Evolutionary conservation across 2,113 vertebrate species (phyloP).

Genomic region (Sebastes schlegelii): DNA sequence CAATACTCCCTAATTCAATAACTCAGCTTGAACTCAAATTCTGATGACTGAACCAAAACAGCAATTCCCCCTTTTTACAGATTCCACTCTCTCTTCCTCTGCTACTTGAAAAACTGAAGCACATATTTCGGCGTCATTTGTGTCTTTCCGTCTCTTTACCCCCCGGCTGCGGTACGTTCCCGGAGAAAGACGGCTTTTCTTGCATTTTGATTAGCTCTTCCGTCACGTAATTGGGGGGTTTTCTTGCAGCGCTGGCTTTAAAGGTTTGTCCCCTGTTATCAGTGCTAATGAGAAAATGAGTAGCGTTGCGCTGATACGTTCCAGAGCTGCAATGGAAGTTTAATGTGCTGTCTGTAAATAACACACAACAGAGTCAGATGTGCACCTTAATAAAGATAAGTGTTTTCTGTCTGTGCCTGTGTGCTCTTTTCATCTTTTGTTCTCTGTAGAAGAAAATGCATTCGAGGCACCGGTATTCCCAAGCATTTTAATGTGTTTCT

Average conservation of each 20-base stretch:
- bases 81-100: conserved; percentile 9
- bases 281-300: conserved; percentile 78
- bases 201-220: conserved; percentile 64
- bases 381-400: conserved; percentile 31
- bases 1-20: conserved; percentile 47
- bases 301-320: conserved; percentile 43
- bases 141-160: conserved; percentile 51
- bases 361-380: conserved; percentile 40
- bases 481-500: conserved; percentile 13
- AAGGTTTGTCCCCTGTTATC: conserved; percentile 76
- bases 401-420: conserved; percentile 5
- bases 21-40: conserved; percentile 52
- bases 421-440: conserved; percentile 17
- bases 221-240: conserved; percentile 73
- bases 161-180: conserved; percentile 61
- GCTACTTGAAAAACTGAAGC: conserved; percentile 47
- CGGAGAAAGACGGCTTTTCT: conserved; percentile 26
- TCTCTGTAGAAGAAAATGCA: conserved; percentile 14
- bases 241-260: conserved; percentile 60
- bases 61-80: conserved; percentile 39
- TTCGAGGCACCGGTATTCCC: neutral
- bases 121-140: conserved; percentile 52
- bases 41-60: conserved; percentile 56
- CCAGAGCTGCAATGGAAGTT: conserved; percentile 46
- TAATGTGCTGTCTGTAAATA: conserved; percentile 68